phyloP scores from a whole-genome alignment of 2,113 vertebrate genomes.

The Stomatorhinus ivindoensis region DNA sequence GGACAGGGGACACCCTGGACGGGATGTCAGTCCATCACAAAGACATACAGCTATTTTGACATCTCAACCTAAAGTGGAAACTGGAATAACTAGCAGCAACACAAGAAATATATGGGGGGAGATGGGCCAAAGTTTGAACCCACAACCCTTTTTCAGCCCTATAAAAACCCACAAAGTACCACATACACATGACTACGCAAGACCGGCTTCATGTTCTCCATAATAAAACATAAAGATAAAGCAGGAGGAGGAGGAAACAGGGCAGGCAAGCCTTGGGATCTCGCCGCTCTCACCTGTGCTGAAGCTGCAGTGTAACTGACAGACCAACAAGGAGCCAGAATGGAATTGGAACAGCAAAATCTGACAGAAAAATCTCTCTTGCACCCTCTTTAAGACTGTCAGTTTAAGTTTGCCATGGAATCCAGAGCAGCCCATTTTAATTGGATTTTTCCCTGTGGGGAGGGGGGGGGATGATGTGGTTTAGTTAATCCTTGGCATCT shows the following conservation, averaged over 20 bases:
- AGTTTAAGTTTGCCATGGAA: slow-evolving; percentile 18
- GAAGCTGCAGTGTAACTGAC: neutral
- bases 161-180: neutral
- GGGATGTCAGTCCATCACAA: neutral
- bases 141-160: neutral
- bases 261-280: neutral
- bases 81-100: neutral
- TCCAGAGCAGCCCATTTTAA: slow-evolving; percentile 15
- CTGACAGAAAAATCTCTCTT: slow-evolving; percentile 9
- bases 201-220: neutral
- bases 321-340: neutral
- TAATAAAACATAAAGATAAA: neutral
- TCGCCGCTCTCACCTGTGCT: neutral
- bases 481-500: slow-evolving; percentile 29
- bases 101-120: neutral
- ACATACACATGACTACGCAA: neutral
- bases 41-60: neutral
- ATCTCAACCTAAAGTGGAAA: neutral
- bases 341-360: neutral
- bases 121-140: neutral
- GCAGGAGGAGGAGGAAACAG: neutral
- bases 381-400: neutral
- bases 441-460: slow-evolving; percentile 18
- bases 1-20: neutral
- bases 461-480: neutral